Base-by-base conservation (phyloP, 2,113 vertebrate species). In the Pelvicachromis taeniatus region DNA sequence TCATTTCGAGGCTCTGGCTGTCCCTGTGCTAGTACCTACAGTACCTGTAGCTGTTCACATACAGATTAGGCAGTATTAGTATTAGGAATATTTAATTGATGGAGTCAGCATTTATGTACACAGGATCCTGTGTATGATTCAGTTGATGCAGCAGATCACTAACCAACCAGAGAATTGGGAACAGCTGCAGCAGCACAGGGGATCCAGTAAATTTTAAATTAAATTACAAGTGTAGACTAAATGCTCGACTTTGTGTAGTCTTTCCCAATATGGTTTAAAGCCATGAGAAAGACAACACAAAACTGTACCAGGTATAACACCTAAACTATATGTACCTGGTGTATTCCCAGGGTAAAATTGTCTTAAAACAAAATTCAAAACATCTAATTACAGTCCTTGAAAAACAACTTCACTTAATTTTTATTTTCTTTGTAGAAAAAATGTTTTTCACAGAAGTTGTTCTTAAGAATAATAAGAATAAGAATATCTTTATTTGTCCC, bases 141-240 rank as follows among this genome's bases (percentile, higher is more conserved):
- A 16, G 10, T 6, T 7, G 45, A 17, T 17, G 6, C 14, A 3
- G 40, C 40, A 42, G 40, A 9, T 48, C 42, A 14, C 13, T 16
- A 16, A 17, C 12, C 23, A 42, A 68, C 12, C 8, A 6, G 45
- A 17, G 6, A 50, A 50, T 0, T 9, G 3, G 9, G 38, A 23
- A 16, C n/a, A 9, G n/a, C 63, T 68, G 38, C 21, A 68, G 14
- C 40, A 21, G 23, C 40, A 29, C 9, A 17, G 9, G 40, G 14
- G 10, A 48, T 29, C 23, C 38, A 42, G 21, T 26, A 16, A 48
- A 29, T 19, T 48, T 73, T 29, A 73, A 45, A 45, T 70, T 29
- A 45, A 70, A 70, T 17, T 21, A 26, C 35, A 26, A 29, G 40
- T 17, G 21, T 45, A 29, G 40, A 7, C 65, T 2, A 70, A 17